These are phyloP conservation scores for Drosophila aldrichi DNA, from an alignment of 2,888 invertebrate species.

Conservation along the genomic window DNA sequence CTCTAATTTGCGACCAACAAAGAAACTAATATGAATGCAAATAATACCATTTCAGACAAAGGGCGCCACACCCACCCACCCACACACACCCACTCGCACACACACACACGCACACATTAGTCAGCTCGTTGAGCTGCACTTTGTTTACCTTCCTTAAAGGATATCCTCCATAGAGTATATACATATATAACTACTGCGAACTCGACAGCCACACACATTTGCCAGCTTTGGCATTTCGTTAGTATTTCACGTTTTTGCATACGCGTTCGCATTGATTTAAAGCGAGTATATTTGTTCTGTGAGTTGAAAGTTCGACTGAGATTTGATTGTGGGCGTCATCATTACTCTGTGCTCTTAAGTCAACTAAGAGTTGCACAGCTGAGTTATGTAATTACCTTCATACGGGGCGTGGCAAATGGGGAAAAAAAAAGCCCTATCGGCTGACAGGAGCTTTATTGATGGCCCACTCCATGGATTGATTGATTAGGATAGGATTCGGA, in stretches of 20 bases:
- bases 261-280: background rate
- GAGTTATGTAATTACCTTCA: too few species aligned
- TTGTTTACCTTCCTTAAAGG: conserved; percentile 47
- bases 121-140: conserved; percentile 56
- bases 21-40: conserved; percentile 18
- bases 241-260: conserved; percentile 47
- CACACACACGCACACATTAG: conserved; percentile 48
- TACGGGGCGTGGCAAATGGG: background rate
- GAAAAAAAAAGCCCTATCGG: background rate
- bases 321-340: background rate
- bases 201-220: conserved; percentile 24
- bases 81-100: conserved; percentile 24
- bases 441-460: background rate
- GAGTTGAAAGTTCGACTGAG: background rate
- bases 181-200: conserved; percentile 3
- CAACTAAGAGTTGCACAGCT: too few species aligned
- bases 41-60: conserved; percentile 19
- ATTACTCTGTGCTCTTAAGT: too few species aligned
- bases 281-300: background rate
- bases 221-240: conserved; percentile 49
- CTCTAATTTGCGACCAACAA: conserved; percentile 11
- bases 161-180: conserved; percentile 43
- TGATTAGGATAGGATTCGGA: background rate
- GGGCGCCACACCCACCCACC: conserved; percentile 38
- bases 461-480: background rate